phyloP scores from a whole-genome alignment of 1,140 invertebrate genomes.

The Zophobas morio region DNA sequence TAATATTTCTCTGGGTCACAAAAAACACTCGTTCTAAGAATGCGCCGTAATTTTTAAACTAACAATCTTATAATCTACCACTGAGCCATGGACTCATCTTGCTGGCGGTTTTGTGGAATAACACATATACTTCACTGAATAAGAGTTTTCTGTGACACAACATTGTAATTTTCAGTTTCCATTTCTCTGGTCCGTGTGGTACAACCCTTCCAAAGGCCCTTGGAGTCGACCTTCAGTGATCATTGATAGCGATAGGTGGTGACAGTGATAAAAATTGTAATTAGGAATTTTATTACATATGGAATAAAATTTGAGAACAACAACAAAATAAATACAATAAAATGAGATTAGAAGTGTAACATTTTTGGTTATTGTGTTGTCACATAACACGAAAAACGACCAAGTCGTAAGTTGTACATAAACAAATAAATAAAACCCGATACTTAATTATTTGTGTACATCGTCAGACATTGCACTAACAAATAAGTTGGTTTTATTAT shows the following conservation, averaged over 20 bases:
- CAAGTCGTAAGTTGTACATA: not conserved
- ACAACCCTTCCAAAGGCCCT: conserved; percentile 79
- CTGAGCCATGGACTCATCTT: too few species aligned
- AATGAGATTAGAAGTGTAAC: conserved; percentile 23
- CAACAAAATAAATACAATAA: conserved; percentile 24
- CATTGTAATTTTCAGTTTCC: conserved; percentile 72
- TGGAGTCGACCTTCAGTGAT: conserved; percentile 55
- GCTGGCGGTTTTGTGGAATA: too few species aligned
- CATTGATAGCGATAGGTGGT: conserved; percentile 10
- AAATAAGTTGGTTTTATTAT: conserved; percentile 8
- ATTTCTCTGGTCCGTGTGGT: conserved; percentile 85
- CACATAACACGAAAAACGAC: not conserved
- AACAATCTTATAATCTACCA: too few species aligned
- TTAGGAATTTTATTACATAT: conserved; percentile 35
- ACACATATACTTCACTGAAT: too few species aligned
- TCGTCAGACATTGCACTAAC: not conserved
- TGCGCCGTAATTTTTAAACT: too few species aligned
- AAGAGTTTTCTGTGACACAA: too few species aligned
- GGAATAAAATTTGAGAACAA: conserved; percentile 34
- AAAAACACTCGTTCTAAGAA: too few species aligned
- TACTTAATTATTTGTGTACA: conserved; percentile 12
- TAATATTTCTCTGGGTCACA: conserved; percentile 47
- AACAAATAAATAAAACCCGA: conserved; percentile 18
- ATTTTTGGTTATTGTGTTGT: conserved; percentile 16
- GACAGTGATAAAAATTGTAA: conserved; percentile 13